Conservation (phyloP, 2,797 vertebrate genomes). For the Molossus molossus region DNA sequence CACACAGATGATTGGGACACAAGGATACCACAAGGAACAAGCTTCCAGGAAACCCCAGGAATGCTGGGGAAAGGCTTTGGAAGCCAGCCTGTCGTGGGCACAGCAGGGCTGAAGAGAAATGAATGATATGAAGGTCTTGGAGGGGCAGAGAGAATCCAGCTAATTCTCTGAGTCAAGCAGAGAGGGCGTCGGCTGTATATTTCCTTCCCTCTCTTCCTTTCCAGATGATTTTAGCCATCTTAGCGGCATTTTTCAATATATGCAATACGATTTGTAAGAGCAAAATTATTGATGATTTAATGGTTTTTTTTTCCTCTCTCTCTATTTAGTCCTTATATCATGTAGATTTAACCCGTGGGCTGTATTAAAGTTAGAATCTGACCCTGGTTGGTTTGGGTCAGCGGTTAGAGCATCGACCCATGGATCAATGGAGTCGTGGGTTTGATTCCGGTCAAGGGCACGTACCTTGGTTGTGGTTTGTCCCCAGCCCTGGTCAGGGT, state of each 20-base stretch:
- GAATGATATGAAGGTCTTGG: background rate
- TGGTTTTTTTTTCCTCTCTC: slow-evolving; percentile 13
- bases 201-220: background rate
- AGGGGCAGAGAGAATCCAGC: background rate
- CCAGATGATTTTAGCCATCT: background rate
- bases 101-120: background rate
- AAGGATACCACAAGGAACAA: background rate
- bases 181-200: background rate
- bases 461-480: no score
- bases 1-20: background rate
- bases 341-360: background rate
- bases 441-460: no score
- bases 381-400: no score
- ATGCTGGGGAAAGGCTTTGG: background rate
- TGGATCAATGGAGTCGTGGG: no score
- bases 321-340: background rate
- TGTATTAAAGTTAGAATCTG: background rate
- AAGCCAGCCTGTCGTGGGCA: background rate
- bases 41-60: background rate
- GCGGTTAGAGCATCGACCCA: no score
- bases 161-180: background rate
- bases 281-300: background rate
- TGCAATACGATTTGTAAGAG: background rate
- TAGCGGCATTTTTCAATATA: background rate
- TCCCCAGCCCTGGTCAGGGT: no score